These are phyloP conservation scores for Pelagia noctiluca DNA, from an alignment of 30 jellyfish, hydroid and myxozoan species.

Conservation along the genomic window DNA sequence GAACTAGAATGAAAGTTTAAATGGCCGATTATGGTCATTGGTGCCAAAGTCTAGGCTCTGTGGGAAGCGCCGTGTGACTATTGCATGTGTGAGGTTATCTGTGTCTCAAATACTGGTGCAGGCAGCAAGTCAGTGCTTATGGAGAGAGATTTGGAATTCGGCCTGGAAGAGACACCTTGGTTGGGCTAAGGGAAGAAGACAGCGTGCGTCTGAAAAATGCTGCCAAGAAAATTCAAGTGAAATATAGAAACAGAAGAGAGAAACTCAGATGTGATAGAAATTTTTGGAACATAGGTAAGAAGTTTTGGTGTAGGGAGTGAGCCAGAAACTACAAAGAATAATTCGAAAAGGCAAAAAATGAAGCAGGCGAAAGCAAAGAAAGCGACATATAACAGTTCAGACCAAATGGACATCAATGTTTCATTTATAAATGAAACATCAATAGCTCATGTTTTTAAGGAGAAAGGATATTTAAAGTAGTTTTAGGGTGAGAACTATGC, in stretches of 20 bases:
- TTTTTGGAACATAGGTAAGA: not conserved
- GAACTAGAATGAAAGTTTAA: constrained; percentile 45
- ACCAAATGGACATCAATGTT: constrained; percentile 9
- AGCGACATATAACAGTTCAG: not conserved
- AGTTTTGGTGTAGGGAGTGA: not conserved
- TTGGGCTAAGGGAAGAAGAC: constrained; percentile 36
- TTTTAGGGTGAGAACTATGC: no score
- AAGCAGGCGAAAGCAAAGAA: not conserved
- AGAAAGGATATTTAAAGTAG: not conserved
- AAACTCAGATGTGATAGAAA: constrained; percentile 18
- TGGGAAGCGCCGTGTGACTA: constrained; percentile 45
- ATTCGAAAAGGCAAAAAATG: not conserved
- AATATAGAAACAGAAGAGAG: constrained; percentile 14
- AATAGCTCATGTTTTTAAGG: not conserved
- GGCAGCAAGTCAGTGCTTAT: constrained; percentile 40
- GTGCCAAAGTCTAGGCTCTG: constrained; percentile 40
- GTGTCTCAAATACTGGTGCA: constrained; percentile 58
- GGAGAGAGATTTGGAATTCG: constrained; percentile 27
- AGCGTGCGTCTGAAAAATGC: constrained; percentile 38
- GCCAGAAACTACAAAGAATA: not conserved
- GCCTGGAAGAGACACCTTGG: constrained; percentile 35
- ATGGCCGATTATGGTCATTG: constrained; percentile 48
- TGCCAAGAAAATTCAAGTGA: constrained; percentile 12
- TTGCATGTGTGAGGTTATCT: constrained; percentile 32
- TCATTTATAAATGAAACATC: constrained; percentile 15